Conservation (phyloP, 2,888 invertebrate species). For the Sinopyrophorus schimmeli region DNA sequence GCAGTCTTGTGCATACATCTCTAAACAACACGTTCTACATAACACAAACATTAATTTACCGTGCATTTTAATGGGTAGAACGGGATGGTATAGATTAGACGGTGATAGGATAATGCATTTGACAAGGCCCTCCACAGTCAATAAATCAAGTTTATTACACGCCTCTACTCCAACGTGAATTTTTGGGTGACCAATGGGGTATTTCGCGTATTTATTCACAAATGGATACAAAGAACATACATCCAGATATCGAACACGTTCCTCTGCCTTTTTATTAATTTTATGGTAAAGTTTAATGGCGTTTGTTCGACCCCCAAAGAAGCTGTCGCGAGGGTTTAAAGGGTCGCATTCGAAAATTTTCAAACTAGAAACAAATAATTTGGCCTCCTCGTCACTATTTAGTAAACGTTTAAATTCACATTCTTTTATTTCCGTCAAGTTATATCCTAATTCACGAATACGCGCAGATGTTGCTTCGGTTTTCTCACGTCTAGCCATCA, state of each 20-base stretch:
- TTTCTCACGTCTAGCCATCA: too few species aligned
- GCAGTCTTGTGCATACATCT: conserved; percentile 38
- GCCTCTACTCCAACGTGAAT: too few species aligned
- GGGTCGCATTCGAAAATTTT: too few species aligned
- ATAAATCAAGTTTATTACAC: too few species aligned
- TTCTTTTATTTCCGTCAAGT: too few species aligned
- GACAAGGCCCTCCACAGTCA: conserved; percentile 1
- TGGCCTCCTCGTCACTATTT: too few species aligned
- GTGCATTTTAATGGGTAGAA: neutral
- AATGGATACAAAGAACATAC: conserved; percentile 43
- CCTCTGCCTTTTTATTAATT: conserved; percentile 32
- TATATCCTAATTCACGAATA: too few species aligned
- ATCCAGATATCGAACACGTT: conserved; percentile 38
- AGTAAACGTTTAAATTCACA: too few species aligned
- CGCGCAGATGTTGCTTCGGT: too few species aligned
- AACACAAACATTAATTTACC: conserved; percentile 9
- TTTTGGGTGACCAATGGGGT: conserved; percentile 41
- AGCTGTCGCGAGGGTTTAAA: too few species aligned
- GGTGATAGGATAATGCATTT: conserved; percentile 7
- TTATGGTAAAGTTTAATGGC: conserved; percentile 34
- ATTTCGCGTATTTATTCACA: conserved; percentile 40
- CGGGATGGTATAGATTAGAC: conserved; percentile 7
- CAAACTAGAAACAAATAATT: too few species aligned
- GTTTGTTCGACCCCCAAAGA: conserved; percentile 41
- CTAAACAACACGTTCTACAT: neutral